Conservation (phyloP, 2,113 vertebrate species). For the Lepus timidus region DNA sequence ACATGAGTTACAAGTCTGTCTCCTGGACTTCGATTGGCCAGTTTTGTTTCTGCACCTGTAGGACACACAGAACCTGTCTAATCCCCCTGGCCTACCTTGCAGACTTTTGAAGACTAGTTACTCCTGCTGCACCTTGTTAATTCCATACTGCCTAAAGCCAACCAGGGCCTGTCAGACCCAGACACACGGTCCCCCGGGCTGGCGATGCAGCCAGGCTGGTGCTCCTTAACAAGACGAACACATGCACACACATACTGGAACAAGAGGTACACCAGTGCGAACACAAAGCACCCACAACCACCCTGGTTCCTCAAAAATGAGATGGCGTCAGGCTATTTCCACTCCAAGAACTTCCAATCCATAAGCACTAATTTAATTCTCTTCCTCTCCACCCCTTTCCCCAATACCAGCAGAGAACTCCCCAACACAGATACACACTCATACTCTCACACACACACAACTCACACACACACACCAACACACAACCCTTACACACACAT, state of each 20-base stretch:
- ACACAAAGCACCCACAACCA: background rate
- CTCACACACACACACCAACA: no score
- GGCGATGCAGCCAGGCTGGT: background rate
- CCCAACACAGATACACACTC: background rate
- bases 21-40: background rate
- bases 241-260: background rate
- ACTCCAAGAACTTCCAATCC: background rate
- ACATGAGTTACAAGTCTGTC: background rate
- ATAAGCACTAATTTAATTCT: constrained; percentile 35
- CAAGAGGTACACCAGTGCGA: background rate
- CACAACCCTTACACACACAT: background rate
- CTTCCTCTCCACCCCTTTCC: background rate
- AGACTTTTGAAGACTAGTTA: background rate
- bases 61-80: background rate
- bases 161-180: background rate
- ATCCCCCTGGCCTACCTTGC: background rate
- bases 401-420: background rate
- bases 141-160: background rate
- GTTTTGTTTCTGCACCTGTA: background rate
- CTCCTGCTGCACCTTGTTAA: background rate
- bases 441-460: background rate
- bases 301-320: background rate
- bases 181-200: background rate
- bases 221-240: background rate
- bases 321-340: background rate